Base-by-base conservation (phyloP, 2,888 invertebrate species). In the Epiblema foenella region DNA sequence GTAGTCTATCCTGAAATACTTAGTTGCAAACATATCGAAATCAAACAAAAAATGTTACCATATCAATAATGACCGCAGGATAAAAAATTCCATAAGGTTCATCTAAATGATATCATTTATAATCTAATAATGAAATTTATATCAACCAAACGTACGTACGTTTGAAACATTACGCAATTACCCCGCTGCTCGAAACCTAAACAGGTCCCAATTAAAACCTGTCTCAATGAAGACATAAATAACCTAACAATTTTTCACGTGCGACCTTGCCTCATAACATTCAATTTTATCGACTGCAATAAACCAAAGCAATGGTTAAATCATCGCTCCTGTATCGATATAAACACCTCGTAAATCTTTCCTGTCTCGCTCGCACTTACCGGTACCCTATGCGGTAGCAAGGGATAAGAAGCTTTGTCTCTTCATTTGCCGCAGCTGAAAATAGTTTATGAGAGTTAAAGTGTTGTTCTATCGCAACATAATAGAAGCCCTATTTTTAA, bases 211-310 rank as follows among this genome's bases (percentile, higher is more conserved):
- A 77, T 79, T 79, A 80, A 80, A 82, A 76, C 74, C 76, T 82
- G 85, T 85, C 82, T 77, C 79, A 78, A 92, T 91, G 77, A 89
- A 93, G 91, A 88, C 90, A 90, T 91, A 88, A 92, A 91, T 92
- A 89, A 89, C 83, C 83, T 75, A 78, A 82, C 83, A 81, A 87
- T 90, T 88, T 90, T 90, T 90, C 90, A 88, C 86, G 84, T 84
- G 84, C 91, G 93, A 90, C 93, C 93, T 93, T 94, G 93, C 89
- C 92, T 93, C 91, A 91, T 93, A 94, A 91, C 91, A 88, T 88
- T 91, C 88, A 93, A 90, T 91, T 93, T 93, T 93, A 93, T 93
- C 91, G 93, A 90, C 89, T 91, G 89, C 90, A 90, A 93, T 93
- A 92, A 91, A 93, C 89, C 86, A 93, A 91, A 89, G 90, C 90